Evolutionary conservation across 2,888 invertebrate genomes (phyloP).

Genomic region (Neoaliturus tenellus): DNA sequence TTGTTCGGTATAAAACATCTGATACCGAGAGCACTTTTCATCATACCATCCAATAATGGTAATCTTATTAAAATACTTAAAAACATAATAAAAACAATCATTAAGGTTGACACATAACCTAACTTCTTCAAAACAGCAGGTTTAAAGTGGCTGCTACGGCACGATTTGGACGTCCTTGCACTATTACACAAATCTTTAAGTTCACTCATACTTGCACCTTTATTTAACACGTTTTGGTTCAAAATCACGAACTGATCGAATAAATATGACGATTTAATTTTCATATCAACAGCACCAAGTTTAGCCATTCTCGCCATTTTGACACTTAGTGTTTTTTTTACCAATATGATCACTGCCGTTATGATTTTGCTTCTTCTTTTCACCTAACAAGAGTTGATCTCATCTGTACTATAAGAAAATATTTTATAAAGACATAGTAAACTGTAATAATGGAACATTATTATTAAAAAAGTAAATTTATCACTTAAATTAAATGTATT

Average conservation of each 20-base stretch:
- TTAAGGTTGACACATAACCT: conserved; percentile 55
- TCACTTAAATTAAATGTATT: too few species aligned
- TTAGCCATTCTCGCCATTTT: conserved; percentile 40
- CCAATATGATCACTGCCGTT: not conserved
- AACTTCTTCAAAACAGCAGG: conserved; percentile 44
- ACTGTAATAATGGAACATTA: too few species aligned
- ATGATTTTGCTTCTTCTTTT: not conserved
- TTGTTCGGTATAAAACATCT: conserved; percentile 90
- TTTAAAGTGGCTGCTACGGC: not conserved
- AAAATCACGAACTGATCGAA: conserved; percentile 66
- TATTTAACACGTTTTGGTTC: conserved; percentile 67
- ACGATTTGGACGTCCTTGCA: not conserved
- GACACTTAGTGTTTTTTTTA: conserved; percentile 7
- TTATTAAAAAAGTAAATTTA: too few species aligned
- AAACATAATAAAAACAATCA: conserved; percentile 56
- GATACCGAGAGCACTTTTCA: conserved; percentile 71
- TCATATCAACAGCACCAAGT: conserved; percentile 35
- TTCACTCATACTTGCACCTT: conserved; percentile 66
- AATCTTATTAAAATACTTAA: conserved; percentile 58
- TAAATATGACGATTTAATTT: conserved; percentile 58
- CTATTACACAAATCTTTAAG: conserved; percentile 63
- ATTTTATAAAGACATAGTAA: too few species aligned
- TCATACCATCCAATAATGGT: conserved; percentile 64
- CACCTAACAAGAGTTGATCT: not conserved
- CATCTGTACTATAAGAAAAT: not conserved